These are phyloP conservation scores for Caerostris extrusa DNA, from an alignment of 1,140 invertebrate genomes.

Conservation along the genomic window DNA sequence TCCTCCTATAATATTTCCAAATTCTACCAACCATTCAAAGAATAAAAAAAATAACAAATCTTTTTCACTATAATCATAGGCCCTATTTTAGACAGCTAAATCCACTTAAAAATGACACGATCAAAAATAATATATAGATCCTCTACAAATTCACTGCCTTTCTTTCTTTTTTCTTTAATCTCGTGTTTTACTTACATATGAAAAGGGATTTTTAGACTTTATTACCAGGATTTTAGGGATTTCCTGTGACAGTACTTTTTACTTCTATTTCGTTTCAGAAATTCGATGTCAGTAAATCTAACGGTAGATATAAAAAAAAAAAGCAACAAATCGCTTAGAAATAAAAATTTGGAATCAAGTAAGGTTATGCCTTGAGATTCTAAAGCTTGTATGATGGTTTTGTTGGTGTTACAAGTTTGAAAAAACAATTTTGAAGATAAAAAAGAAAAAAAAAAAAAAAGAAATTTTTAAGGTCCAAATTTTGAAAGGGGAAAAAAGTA, in stretches of 20 bases:
- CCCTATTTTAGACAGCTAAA: slow-evolving; percentile 58
- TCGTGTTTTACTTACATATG: slow-evolving; percentile 28
- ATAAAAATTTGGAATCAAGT: neutral
- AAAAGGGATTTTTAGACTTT: slow-evolving; percentile 68
- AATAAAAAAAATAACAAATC: neutral
- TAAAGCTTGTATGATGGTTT: neutral
- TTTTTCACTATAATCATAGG: neutral
- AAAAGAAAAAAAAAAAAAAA: neutral
- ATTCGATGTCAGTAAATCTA: slow-evolving; percentile 47
- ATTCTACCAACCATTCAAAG: neutral
- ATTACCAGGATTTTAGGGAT: slow-evolving; percentile 67
- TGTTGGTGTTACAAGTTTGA: neutral
- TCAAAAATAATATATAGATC: slow-evolving; percentile 53
- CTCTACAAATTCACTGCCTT: slow-evolving; percentile 51
- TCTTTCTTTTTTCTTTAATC: slow-evolving; percentile 41
- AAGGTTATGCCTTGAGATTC: neutral
- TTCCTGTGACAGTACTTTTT: slow-evolving; percentile 28
- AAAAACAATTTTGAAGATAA: neutral
- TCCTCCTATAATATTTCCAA: neutral
- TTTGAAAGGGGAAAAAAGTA: too few species aligned
- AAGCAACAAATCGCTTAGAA: neutral
- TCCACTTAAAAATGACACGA: slow-evolving; percentile 71
- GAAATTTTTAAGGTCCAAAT: too few species aligned
- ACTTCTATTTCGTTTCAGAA: neutral
- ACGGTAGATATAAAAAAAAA: slow-evolving; percentile 5